Evolutionary conservation across 1,140 invertebrate genomes (phyloP), one percentile per base, ranked within the genome.

Genomic region (Halictus rubicundus): DNA sequence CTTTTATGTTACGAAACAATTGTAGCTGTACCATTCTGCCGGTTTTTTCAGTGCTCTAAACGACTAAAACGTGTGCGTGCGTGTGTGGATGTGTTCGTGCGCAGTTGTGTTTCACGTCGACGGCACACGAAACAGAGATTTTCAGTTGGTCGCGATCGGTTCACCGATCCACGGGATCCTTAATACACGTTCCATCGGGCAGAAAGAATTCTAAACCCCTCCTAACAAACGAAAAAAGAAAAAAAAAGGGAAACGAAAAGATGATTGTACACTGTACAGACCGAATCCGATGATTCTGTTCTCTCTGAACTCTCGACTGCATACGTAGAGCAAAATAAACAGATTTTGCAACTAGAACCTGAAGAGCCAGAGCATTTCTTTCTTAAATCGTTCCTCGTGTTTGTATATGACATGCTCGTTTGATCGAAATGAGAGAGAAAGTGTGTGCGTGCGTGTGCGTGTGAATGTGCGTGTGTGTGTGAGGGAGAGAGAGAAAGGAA

Each of bases 291-390:
- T 27, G 64, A 78, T 80, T 86, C 54, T 83, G 65, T 78, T 85
- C 73, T 66, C 65, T 70, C 57, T 54, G 32, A 76, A 82, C 72
- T 83, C 68, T 65, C 76, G 42, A 75, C 57, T 80, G 70, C 84
- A 78, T 80, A 80, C 63, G 77, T 83, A 85, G 74, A 87, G 84
- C 75, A 80, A 86, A 86, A 86, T 87, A 87, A 87, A 87, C 49
- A 57, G 78, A 78, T 87, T 87, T 87, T 86, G 80, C 84, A 80
- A 81, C n/a, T 87, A 86, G 81, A 83, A 78, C 61, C 60, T 57
- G 19, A n/a, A 10, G 23, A 60, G 63, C n/a, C 66, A 75, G 65
- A 19, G 14, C n/a, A 61, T 76, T 85, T 57, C 72, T 73, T 80
- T 81, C 59, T 60, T 71, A 60, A 85, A 52, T 61, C 16, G 69